phyloP scores from a whole-genome alignment of 2,113 vertebrate genomes.

The Eira barbara region DNA sequence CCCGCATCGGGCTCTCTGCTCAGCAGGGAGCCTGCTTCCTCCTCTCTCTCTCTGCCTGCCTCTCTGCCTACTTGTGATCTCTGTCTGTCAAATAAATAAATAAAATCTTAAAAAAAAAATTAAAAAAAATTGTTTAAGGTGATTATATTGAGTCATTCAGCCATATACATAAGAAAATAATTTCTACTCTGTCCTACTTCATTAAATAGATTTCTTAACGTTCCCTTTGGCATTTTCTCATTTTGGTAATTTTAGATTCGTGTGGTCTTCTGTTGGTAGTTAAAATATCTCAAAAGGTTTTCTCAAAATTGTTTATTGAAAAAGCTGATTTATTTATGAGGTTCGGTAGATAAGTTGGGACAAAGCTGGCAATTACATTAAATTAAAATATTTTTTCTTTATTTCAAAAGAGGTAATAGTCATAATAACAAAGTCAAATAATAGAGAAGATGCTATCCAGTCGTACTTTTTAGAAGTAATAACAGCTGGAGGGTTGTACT shows the following conservation, averaged over 20 bases:
- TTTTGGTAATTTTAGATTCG: slow-evolving; percentile 21
- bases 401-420: neutral
- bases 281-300: neutral
- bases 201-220: slow-evolving; percentile 15
- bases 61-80: too few species aligned
- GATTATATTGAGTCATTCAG: neutral
- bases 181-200: neutral
- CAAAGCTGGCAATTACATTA: neutral
- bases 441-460: neutral
- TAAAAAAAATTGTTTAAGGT: neutral
- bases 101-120: too few species aligned
- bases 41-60: too few species aligned
- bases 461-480: neutral
- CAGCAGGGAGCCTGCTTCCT: too few species aligned
- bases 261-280: neutral
- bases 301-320: neutral
- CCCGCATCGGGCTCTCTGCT: too few species aligned
- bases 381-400: neutral
- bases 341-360: neutral
- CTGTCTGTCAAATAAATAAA: too few species aligned
- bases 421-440: slow-evolving; percentile 2
- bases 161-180: neutral
- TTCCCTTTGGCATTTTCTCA: neutral
- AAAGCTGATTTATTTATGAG: slow-evolving; percentile 30
- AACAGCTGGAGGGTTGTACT: neutral